A percentile compares a stretch with the other conserved stretches of the same genome.
Evolutionary conservation across 2,113 vertebrate genomes (phyloP).

Genomic region (Cavia aperea): DNA sequence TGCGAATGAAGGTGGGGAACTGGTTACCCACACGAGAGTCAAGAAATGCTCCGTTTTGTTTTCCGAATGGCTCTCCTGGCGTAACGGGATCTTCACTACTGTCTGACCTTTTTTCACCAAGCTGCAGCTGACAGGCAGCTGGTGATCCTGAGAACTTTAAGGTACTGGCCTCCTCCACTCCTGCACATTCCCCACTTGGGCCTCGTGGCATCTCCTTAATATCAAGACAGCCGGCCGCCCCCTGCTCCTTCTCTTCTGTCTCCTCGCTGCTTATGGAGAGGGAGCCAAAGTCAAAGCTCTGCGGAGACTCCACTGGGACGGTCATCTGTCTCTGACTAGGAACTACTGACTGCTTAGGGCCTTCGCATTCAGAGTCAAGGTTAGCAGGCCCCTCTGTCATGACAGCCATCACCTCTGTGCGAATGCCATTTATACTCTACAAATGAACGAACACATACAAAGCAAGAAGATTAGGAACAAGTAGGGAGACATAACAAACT

Average conservation of each 20-base stretch:
- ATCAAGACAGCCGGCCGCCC: slow-evolving; percentile 51
- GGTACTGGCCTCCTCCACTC: slow-evolving; percentile 66
- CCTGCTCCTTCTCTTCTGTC: slow-evolving; percentile 63
- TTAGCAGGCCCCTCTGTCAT: slow-evolving; percentile 70
- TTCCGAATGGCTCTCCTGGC: slow-evolving; percentile 64
- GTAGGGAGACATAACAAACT: slow-evolving; percentile 16
- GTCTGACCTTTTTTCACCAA: slow-evolving; percentile 69
- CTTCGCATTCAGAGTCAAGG: slow-evolving; percentile 71
- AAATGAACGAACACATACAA: slow-evolving; percentile 78
- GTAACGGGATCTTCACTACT: slow-evolving; percentile 68
- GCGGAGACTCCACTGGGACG: slow-evolving; percentile 59
- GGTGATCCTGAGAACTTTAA: slow-evolving; percentile 50
- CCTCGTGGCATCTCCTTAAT: slow-evolving; percentile 68
- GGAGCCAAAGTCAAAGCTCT: slow-evolving; percentile 60
- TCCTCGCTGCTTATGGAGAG: slow-evolving; percentile 73
- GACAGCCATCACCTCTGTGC: slow-evolving; percentile 76
- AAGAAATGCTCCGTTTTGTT: slow-evolving; percentile 67
- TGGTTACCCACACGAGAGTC: slow-evolving; percentile 50
- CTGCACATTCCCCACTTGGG: slow-evolving; percentile 60
- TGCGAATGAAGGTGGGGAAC: slow-evolving; percentile 78
- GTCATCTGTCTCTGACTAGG: slow-evolving; percentile 72
- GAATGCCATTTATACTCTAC: slow-evolving; percentile 78
- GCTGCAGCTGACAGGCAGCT: slow-evolving; percentile 57
- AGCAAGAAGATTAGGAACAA: slow-evolving; percentile 73
- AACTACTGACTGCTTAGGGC: slow-evolving; percentile 70